Evolutionary conservation across 2,888 invertebrate genomes (phyloP), one percentile per base, ranked within the genome.

Genomic region (Podotricha telesiphe): DNA sequence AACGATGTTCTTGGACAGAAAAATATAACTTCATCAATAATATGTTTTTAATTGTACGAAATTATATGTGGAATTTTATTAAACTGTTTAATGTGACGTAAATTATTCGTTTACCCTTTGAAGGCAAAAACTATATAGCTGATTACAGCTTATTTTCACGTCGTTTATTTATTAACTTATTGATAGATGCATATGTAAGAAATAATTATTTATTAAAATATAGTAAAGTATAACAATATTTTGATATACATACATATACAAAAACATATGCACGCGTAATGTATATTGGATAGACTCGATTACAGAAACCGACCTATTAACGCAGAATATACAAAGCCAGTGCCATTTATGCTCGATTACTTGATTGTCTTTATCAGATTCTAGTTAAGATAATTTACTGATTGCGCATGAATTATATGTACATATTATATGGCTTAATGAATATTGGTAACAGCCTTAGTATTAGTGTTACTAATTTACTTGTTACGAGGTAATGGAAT

Each of bases 251-350:
- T 58, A 20, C 42, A n/a, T 45, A 42, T 22, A 59, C 45, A n/a
- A 45, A 22, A 40, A 45, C 22, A 59, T 22, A 55, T 45, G n/a
- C 42, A 42, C 42, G 8, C 40, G 58, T 67, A 73, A 73, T 67
- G 69, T 66, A 73, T 69, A 86, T 88, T 83, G 84, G 80, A 79
- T 78, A 75, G 78, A 85, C 83, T 89, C 84, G 84, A 88, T 88
- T 86, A 87, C 81, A 79, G 75, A 78, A 81, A 81, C 82, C 79
- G 72, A 80, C 82, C 87, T 85, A 87, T 87, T 87, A 88, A 80
- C 71, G 75, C 63, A 73, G 85, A 83, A 88, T 80, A 82, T 81
- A 79, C 77, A 75, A 79, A 72, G 77, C 79, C 72, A 74, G 73
- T 75, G 74, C 71, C 75, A 76, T 78, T 79, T 77, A 79, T 75